Conservation (phyloP, 1,140 invertebrate genomes). For the Chironomus tepperi region DNA sequence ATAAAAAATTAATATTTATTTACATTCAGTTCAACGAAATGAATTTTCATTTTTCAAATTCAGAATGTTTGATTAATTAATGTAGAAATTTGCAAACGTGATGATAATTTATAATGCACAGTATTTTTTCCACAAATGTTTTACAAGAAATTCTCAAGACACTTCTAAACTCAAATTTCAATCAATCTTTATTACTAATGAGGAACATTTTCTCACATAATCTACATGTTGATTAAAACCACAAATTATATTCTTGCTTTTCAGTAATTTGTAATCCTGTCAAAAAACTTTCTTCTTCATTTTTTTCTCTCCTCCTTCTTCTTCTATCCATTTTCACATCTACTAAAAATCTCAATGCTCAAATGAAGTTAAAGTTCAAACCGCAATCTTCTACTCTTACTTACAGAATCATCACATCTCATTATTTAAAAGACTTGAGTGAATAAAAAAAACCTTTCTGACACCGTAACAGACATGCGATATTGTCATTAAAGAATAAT, state of each 20-base stretch:
- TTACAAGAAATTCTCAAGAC: no score
- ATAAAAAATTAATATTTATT: no score
- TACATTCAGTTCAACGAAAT: no score
- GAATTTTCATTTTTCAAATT: no score
- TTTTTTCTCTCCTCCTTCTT: background rate
- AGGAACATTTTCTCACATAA: no score
- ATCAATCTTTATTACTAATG: no score
- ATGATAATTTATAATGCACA: no score
- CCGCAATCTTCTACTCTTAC: background rate
- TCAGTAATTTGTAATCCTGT: conserved; percentile 2
- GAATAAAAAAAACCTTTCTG: background rate
- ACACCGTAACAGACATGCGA: background rate
- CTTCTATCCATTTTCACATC: background rate
- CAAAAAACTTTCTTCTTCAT: background rate
- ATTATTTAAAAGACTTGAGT: background rate
- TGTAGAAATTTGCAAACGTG: no score
- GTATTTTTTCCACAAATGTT: no score
- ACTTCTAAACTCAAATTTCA: no score
- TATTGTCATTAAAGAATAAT: conserved; percentile 3
- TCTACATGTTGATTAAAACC: background rate
- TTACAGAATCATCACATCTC: background rate
- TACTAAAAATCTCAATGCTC: background rate
- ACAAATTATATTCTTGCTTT: conserved; percentile 1
- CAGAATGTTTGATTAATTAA: no score
- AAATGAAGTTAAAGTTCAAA: background rate